Base-by-base conservation (phyloP, 2,888 invertebrate species). In the Epirrhoe alternata region DNA sequence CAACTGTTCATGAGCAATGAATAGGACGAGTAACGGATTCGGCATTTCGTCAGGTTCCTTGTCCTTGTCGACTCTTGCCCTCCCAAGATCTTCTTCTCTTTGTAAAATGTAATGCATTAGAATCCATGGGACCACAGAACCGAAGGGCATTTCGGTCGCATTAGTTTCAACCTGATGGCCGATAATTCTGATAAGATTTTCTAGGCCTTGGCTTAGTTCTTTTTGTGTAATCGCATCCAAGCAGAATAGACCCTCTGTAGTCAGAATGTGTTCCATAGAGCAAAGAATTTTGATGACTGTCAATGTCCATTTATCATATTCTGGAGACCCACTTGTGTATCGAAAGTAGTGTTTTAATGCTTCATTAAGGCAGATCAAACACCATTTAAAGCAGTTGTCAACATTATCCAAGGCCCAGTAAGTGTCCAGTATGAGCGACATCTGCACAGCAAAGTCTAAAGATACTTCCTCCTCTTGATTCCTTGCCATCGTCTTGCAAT, bases 1-100 rank as follows among this genome's bases (percentile, higher is more conserved):
- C 51, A 98, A 92, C 82, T 97, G 97, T 76, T 98, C 97, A 85
- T 98, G 98, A 1, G 96, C 97, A 50, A 96, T 95, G 81, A 97
- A 97, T 64, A 98, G 90, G 67, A 97, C 93, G 88, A 96, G 94
- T 57, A 98, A 89, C 0, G 97, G 96, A 55, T 95, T 94, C 1
- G 97, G 96, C 30, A 97, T 88, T 64, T 95, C 95, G 70, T 95
- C 95, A 74, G 81, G 88, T 50, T 91, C 89, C 71, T 86, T 88
- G 72, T 89, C 93, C 66, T 79, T 84, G 17, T 88, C 87, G 55
- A 86, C 79, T 71, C 93, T 94, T 0, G 94, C 94, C 69, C 95
- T 94, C 50, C 95, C 95, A 73, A 94, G 94, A 76, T 96, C 96
- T 80, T 96, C 96, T 75, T 96, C 96, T 77, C 95, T 94, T 80